phyloP scores from a whole-genome alignment of 2,113 vertebrate species.

The Apistogramma diplotaenia region DNA sequence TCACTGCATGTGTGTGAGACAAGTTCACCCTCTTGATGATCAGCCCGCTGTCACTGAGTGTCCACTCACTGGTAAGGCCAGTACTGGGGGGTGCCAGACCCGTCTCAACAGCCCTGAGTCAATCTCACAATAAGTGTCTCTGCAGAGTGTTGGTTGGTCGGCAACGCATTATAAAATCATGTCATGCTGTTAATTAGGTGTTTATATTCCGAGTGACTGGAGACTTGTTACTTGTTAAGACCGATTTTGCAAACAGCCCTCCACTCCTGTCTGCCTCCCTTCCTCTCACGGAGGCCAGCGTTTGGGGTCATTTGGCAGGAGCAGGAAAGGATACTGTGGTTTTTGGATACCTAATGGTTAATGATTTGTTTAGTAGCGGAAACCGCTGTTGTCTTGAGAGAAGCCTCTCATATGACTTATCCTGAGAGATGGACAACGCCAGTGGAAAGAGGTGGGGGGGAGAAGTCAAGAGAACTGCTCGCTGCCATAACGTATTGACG shows the following conservation, averaged over 20 bases:
- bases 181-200: conserved; percentile 31
- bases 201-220: conserved; percentile 20
- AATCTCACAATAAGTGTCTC: conserved; percentile 28
- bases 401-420: conserved; percentile 64
- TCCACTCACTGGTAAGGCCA: conserved; percentile 21
- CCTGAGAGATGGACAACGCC: conserved; percentile 46
- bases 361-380: conserved; percentile 76
- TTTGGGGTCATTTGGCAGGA: conserved; percentile 43
- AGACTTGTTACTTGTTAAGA: conserved; percentile 19
- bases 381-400: conserved; percentile 64
- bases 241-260: conserved; percentile 29
- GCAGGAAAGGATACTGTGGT: conserved; percentile 43
- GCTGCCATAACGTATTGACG: conserved; percentile 72
- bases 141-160: background rate
- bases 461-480: conserved; percentile 29
- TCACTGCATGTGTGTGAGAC: conserved; percentile 8
- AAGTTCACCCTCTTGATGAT: conserved; percentile 15
- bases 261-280: background rate
- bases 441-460: background rate
- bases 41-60: background rate
- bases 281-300: conserved; percentile 7
- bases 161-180: conserved; percentile 13
- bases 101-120: conserved; percentile 29
- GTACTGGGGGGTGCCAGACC: conserved; percentile 22
- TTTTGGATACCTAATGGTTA: conserved; percentile 67